Conservation (phyloP, 2,888 invertebrate species). For the Chalcis sispes region DNA sequence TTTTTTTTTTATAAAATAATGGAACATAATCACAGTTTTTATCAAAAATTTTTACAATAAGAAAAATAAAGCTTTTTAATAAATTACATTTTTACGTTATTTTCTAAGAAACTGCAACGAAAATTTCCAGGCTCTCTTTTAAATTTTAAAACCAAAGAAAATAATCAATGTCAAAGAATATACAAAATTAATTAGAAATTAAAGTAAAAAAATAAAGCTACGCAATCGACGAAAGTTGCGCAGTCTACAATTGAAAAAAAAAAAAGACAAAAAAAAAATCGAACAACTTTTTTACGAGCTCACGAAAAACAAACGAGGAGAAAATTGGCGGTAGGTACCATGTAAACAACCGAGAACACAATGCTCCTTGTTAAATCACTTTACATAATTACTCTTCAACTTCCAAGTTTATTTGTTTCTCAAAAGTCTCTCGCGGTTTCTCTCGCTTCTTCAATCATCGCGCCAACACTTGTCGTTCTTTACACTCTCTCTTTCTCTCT, state of each 20-base stretch:
- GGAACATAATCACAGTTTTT: too few relatives aligned
- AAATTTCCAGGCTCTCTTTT: too few relatives aligned
- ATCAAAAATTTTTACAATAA: too few relatives aligned
- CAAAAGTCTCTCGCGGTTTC: constrained; percentile 38
- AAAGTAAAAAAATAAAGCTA: constrained; percentile 2
- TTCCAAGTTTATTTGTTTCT: constrained; percentile 42
- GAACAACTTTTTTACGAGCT: too few relatives aligned
- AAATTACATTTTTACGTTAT: too few relatives aligned
- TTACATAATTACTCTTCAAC: constrained; percentile 47
- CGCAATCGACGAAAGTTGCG: not conserved
- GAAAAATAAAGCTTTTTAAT: too few relatives aligned
- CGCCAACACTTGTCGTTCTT: constrained; percentile 36
- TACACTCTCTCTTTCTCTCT: constrained; percentile 22
- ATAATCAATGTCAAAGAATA: too few relatives aligned
- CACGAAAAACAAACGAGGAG: not conserved
- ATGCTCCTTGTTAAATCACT: constrained; percentile 45
- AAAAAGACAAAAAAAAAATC: constrained; percentile 5
- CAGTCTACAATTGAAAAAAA: not conserved
- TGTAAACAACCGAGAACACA: constrained; percentile 30
- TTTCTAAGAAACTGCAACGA: too few relatives aligned
- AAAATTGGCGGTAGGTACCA: not conserved
- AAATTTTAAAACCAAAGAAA: too few relatives aligned
- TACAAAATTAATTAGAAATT: too few relatives aligned
- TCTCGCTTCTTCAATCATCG: constrained; percentile 24
- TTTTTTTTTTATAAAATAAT: not conserved